Percentiles rank a stretch among this genome's conserved stretches.
Evolutionary conservation across 2,888 invertebrate genomes (phyloP).

Genomic region (Sinentomon sp.): DNA sequence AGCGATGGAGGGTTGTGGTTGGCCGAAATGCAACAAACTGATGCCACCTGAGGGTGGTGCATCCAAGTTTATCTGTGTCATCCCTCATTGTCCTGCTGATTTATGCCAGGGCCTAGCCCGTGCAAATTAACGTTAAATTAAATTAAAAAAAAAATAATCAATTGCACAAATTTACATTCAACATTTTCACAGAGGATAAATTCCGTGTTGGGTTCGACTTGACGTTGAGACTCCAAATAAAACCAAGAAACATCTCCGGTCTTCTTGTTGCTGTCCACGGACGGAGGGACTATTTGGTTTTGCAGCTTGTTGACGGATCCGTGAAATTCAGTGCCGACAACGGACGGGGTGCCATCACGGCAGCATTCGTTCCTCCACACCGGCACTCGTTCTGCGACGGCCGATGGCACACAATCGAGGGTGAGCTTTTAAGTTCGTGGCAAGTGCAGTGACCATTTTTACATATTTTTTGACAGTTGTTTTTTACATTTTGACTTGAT

Average conservation of each 20-base stretch:
- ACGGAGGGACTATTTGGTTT: conserved; percentile 45
- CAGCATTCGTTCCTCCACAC: conserved; percentile 33
- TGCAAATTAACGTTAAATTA: not conserved
- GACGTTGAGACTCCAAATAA: conserved; percentile 54
- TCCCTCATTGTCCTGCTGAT: too few species aligned
- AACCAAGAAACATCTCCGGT: conserved; percentile 56
- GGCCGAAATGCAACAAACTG: too few species aligned
- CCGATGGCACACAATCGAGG: conserved; percentile 58
- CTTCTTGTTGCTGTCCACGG: conserved; percentile 64
- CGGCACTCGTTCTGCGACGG: conserved; percentile 65
- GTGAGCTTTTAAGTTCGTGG: conserved; percentile 17
- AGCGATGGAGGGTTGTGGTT: too few species aligned
- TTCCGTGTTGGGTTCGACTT: conserved; percentile 52
- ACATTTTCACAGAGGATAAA: conserved; percentile 28
- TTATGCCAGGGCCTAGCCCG: too few species aligned
- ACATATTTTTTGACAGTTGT: too few species aligned
- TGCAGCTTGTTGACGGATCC: conserved; percentile 65
- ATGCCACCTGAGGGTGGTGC: too few species aligned
- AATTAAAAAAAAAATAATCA: not conserved
- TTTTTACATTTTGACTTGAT: too few species aligned
- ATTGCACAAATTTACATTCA: not conserved
- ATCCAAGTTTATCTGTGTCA: too few species aligned
- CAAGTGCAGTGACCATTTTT: not conserved
- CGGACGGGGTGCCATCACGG: conserved; percentile 47
- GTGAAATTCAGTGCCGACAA: conserved; percentile 58